phyloP scores from a whole-genome alignment of 1,140 invertebrate genomes.

The Nymphalis io region DNA sequence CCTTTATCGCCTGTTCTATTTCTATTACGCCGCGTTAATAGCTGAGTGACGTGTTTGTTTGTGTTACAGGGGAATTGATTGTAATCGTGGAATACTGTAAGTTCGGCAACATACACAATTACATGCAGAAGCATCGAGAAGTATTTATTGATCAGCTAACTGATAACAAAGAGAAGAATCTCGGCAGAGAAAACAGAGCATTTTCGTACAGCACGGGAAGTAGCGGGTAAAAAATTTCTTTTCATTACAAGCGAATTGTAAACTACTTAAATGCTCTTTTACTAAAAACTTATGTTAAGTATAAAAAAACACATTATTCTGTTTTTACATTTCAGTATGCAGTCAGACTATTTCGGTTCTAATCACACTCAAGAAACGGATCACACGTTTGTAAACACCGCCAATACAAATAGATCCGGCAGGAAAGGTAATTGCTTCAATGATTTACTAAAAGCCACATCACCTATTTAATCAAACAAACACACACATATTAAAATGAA shows the following conservation, averaged over 20 bases:
- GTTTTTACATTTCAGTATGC: slow-evolving; percentile 53
- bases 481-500: not conserved
- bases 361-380: slow-evolving; percentile 70
- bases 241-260: no score
- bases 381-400: slow-evolving; percentile 66
- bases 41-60: slow-evolving; percentile 24
- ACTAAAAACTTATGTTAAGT: no score
- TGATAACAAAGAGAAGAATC: slow-evolving; percentile 84
- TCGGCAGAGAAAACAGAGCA: slow-evolving; percentile 82
- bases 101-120: slow-evolving; percentile 94
- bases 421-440: slow-evolving; percentile 61
- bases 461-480: not conserved
- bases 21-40: slow-evolving; percentile 27
- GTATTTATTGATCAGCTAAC: slow-evolving; percentile 91
- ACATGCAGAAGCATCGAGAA: slow-evolving; percentile 88
- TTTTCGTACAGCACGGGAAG: slow-evolving; percentile 79
- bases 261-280: no score
- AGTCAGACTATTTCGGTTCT: slow-evolving; percentile 67
- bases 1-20: slow-evolving; percentile 25
- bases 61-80: slow-evolving; percentile 88
- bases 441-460: not conserved
- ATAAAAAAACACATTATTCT: no score
- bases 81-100: slow-evolving; percentile 97
- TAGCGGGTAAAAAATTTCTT: slow-evolving; percentile 80
- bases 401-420: slow-evolving; percentile 64